Evolutionary conservation across 2,797 vertebrate genomes (phyloP).

Genomic region (Epinephelus awoara): DNA sequence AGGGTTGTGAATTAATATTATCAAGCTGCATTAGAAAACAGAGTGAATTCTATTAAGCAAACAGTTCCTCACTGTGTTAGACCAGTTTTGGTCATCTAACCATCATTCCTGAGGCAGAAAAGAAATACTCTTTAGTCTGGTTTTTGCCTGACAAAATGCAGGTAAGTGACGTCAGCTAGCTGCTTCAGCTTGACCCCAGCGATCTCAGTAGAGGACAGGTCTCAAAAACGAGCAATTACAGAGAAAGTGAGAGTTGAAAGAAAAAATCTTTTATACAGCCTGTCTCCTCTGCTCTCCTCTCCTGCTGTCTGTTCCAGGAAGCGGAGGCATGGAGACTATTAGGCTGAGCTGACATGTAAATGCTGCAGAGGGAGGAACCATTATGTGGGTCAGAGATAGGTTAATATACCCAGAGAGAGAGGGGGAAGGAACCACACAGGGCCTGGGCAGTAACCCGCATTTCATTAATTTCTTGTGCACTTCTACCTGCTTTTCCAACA

Average conservation of each 20-base stretch:
- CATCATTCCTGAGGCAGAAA: not conserved
- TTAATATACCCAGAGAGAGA: slow-evolving; percentile 61
- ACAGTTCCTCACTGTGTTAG: not conserved
- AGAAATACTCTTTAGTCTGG: not conserved
- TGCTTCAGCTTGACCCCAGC: not conserved
- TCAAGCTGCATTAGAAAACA: not conserved
- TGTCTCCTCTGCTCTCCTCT: slow-evolving; percentile 19
- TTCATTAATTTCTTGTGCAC: slow-evolving; percentile 40
- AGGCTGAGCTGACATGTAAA: slow-evolving; percentile 70
- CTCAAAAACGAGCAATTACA: slow-evolving; percentile 1
- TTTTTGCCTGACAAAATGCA: not conserved
- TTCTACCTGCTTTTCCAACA: slow-evolving; percentile 8
- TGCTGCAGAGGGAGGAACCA: slow-evolving; percentile 64
- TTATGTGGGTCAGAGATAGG: slow-evolving; percentile 76
- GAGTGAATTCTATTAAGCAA: not conserved
- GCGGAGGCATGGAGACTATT: slow-evolving; percentile 59
- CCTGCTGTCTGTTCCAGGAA: slow-evolving; percentile 61
- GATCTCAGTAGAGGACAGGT: slow-evolving; percentile 2
- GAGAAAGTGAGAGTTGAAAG: slow-evolving; percentile 4
- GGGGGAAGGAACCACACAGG: slow-evolving; percentile 16
- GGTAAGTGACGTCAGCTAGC: not conserved
- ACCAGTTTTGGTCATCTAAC: not conserved
- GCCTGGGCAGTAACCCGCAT: slow-evolving; percentile 44
- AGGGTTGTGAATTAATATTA: not conserved
- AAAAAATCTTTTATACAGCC: not conserved